Evolutionary conservation across 2,113 vertebrate species (phyloP).

Genomic region (Aramus guarauna): DNA sequence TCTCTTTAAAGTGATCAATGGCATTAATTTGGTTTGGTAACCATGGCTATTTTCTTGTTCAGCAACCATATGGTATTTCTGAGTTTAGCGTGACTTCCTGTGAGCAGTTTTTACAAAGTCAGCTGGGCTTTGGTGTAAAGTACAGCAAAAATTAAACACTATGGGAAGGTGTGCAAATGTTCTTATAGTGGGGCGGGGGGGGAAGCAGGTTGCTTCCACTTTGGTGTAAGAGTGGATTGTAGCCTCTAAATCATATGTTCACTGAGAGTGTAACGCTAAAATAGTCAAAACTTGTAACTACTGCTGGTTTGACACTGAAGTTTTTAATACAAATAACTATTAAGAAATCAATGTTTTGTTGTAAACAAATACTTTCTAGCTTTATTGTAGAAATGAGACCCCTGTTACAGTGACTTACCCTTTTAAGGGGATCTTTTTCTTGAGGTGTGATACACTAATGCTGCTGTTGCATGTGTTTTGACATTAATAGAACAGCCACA

Average conservation of each 20-base stretch:
- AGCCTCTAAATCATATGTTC: not conserved
- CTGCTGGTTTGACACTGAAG: not conserved
- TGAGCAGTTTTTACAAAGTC: conserved; percentile 30
- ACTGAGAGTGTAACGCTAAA: not conserved
- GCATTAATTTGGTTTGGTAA: conserved; percentile 42
- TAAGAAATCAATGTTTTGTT: not conserved
- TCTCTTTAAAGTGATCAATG: conserved; percentile 29
- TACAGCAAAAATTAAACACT: conserved; percentile 35
- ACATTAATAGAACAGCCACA: not conserved
- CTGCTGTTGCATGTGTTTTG: not conserved
- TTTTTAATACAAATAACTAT: not conserved
- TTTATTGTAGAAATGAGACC: not conserved
- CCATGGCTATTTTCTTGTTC: not conserved
- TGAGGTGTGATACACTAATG: not conserved
- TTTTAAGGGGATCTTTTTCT: not conserved
- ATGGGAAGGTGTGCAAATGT: not conserved
- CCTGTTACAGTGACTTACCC: not conserved
- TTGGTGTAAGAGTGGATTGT: not conserved
- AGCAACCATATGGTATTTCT: conserved; percentile 33
- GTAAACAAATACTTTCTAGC: not conserved
- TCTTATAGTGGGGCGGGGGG: not conserved
- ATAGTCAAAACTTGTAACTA: not conserved
- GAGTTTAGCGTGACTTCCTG: conserved; percentile 42
- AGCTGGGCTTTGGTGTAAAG: conserved; percentile 29
- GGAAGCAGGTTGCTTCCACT: not conserved